Percentiles rank a stretch among this genome's conserved stretches.
phyloP scores from a whole-genome alignment of 2,113 vertebrate genomes.

The Thamnaconus septentrionalis region DNA sequence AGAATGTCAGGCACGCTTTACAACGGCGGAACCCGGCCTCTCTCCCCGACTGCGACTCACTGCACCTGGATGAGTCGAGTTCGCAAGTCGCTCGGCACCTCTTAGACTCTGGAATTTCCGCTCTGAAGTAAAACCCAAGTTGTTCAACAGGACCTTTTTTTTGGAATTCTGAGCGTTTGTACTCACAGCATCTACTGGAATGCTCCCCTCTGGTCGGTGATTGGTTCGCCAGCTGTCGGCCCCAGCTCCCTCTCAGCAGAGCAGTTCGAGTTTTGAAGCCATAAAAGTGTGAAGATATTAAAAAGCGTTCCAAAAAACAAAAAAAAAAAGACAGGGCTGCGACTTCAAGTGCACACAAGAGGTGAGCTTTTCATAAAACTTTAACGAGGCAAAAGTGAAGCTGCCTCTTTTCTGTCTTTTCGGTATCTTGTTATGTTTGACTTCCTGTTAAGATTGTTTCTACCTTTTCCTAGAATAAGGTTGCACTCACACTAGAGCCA shows the following conservation, averaged over 20 bases:
- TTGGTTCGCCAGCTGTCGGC: conserved; percentile 39
- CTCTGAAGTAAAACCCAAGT: not conserved
- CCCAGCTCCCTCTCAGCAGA: conserved; percentile 15
- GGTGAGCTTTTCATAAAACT: no score
- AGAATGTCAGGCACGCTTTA: not conserved
- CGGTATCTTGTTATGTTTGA: no score
- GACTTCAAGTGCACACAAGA: no score
- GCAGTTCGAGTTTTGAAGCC: conserved; percentile 1
- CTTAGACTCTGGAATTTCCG: not conserved
- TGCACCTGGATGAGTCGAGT: conserved; percentile 23
- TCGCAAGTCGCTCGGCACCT: conserved; percentile 4
- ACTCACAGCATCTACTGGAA: conserved; percentile 20
- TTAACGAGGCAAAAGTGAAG: no score
- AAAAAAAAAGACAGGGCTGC: no score
- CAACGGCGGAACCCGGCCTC: not conserved
- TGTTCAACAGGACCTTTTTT: not conserved
- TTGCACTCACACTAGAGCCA: no score
- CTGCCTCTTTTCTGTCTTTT: no score
- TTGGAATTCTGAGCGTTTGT: conserved; percentile 2
- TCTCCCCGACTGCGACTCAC: not conserved
- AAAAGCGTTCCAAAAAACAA: no score
- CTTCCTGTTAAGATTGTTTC: no score
- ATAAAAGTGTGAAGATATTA: not conserved
- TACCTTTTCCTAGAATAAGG: no score
- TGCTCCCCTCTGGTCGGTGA: conserved; percentile 23